These are phyloP conservation scores for Lasaia peninsularis DNA, from an alignment of 1,140 invertebrate species.

Conservation along the genomic window DNA sequence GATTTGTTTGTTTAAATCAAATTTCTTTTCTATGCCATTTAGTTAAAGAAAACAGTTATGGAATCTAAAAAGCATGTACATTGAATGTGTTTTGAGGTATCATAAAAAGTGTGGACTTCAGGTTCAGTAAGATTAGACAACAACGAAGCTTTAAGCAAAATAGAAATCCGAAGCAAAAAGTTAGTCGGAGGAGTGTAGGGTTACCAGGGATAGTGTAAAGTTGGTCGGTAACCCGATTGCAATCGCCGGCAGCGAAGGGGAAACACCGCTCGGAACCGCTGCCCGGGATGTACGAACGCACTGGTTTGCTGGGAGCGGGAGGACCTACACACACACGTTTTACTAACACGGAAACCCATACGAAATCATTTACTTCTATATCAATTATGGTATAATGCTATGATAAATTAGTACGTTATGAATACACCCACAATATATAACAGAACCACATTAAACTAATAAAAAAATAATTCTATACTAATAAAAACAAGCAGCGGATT, in stretches of 20 bases:
- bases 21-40: too few species aligned
- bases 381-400: too few species aligned
- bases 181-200: conserved; percentile 37
- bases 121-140: neutral
- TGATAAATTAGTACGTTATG: too few species aligned
- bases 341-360: neutral
- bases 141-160: conserved; percentile 56
- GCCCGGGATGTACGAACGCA: conserved; percentile 78
- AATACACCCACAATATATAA: too few species aligned
- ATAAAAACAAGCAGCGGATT: too few species aligned
- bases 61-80: neutral
- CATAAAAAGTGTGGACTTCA: neutral
- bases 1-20: too few species aligned
- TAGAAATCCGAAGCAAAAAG: conserved; percentile 47
- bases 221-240: conserved; percentile 72
- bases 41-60: neutral
- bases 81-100: neutral
- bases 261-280: conserved; percentile 77
- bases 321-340: conserved; percentile 58
- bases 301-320: conserved; percentile 81
- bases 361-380: neutral
- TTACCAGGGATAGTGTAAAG: conserved; percentile 80
- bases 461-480: too few species aligned
- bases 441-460: too few species aligned
- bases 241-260: conserved; percentile 77